Percentiles rank a stretch among this genome's conserved stretches.
phyloP scores from a whole-genome alignment of 2,113 vertebrate species.

The Pseudorhombus dupliciocellatus region DNA sequence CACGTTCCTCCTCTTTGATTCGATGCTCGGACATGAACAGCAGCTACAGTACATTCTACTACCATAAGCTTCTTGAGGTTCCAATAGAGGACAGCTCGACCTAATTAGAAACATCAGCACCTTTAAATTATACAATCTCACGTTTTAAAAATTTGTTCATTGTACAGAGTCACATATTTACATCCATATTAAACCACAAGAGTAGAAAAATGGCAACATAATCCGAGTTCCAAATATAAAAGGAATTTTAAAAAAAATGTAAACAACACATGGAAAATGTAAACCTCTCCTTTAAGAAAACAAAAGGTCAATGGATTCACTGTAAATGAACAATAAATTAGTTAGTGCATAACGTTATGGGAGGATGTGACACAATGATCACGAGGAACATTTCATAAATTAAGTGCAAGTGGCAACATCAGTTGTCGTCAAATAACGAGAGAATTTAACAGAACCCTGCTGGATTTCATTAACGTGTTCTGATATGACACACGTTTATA shows the following conservation, averaged over 20 bases:
- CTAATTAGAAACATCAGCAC: slow-evolving; percentile 79
- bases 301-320: slow-evolving; percentile 15
- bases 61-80: slow-evolving; percentile 63
- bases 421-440: not conserved
- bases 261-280: slow-evolving; percentile 61
- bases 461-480: slow-evolving; percentile 28
- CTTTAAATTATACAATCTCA: slow-evolving; percentile 79
- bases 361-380: slow-evolving; percentile 42
- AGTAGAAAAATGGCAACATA: slow-evolving; percentile 72
- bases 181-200: slow-evolving; percentile 65
- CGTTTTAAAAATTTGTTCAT: slow-evolving; percentile 73
- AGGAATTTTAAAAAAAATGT: slow-evolving; percentile 38
- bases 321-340: slow-evolving; percentile 14
- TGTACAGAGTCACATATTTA: slow-evolving; percentile 76
- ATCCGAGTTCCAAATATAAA: slow-evolving; percentile 61
- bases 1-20: slow-evolving; percentile 41
- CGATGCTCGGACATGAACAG: slow-evolving; percentile 63
- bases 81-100: slow-evolving; percentile 62
- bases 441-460: slow-evolving; percentile 45
- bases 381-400: slow-evolving; percentile 36
- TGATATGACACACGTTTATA: slow-evolving; percentile 18
- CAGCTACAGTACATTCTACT: slow-evolving; percentile 73
- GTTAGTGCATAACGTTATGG: slow-evolving; percentile 58
- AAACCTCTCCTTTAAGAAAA: slow-evolving; percentile 57
- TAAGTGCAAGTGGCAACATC: slow-evolving; percentile 55